Evolutionary conservation across 2,113 vertebrate species (phyloP), one percentile per base, ranked within the genome.

Genomic region (Diglossa brunneiventris): DNA sequence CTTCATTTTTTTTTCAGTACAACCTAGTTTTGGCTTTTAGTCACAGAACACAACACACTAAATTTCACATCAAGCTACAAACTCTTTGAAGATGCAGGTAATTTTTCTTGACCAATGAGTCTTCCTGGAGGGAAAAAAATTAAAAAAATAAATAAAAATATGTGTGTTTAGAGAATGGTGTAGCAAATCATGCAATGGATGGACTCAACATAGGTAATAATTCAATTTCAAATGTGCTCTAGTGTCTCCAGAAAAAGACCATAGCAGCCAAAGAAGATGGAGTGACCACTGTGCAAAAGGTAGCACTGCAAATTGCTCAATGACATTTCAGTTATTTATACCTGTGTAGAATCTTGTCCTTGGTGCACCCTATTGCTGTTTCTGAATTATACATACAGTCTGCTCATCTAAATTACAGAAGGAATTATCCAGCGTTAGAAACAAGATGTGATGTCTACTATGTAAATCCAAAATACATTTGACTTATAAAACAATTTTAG

Each of bases 91-190:
- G 23, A 20, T 42, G n/a, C 2, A 21, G 11, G 14, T 3, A 31
- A 31, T 67, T 72, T 84, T 27, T 26, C 49, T 61, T 69, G 41
- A 74, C 4, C 27, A 68, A 3, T 18, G 6, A 42, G 11, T 16
- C 10, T 47, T 63, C 13, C 0, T 59, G 1, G 0, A 6, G 15
- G 1, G 1, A 8, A 15, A 13, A 13, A 27, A 26, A 31, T 10
- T 16, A 4, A 37, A 41, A 55, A 21, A 23, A 28, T 12, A n/a
- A 14, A 17, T 7, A 62, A 9, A 78, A 80, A 73, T 37, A 10
- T 37, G 23, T 7, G 47, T 10, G 9, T 28, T 69, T 69, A 69
- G 5, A 83, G 9, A 15, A 9, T 27, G 53, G 4, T 50, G 6
- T 46, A 50, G 26, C 9, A n/a, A 87, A 42, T 35, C 10, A 37